phyloP scores from a whole-genome alignment of 2,888 invertebrate genomes.

The Pegoplata infirma region DNA sequence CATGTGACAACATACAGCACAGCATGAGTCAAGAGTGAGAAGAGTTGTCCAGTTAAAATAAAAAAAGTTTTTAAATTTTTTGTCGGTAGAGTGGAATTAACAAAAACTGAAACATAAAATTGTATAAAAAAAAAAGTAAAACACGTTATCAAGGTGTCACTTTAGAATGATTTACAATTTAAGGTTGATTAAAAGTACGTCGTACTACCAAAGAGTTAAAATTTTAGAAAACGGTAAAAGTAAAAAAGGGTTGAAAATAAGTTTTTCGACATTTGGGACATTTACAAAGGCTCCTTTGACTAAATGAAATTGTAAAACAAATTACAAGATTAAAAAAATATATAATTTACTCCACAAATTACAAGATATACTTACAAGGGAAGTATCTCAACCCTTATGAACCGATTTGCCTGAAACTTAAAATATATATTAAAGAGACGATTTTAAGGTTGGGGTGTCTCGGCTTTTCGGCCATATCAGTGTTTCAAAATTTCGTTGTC shows the following conservation, averaged over 20 bases:
- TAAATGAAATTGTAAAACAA: too few relatives aligned
- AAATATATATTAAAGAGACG: too few relatives aligned
- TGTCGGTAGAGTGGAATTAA: background rate
- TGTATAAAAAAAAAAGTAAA: constrained; percentile 41
- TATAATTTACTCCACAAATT: too few relatives aligned
- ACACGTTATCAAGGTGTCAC: constrained; percentile 45
- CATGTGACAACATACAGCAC: constrained; percentile 49
- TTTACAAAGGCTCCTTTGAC: too few relatives aligned
- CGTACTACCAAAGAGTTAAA: background rate
- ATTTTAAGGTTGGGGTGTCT: too few relatives aligned
- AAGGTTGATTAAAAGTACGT: constrained; percentile 42
- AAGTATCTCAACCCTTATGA: too few relatives aligned
- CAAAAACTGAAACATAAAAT: too few relatives aligned
- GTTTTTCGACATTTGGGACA: background rate
- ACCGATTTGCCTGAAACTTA: too few relatives aligned
- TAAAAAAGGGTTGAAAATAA: background rate
- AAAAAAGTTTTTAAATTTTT: constrained; percentile 12
- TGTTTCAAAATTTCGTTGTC: too few relatives aligned
- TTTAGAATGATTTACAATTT: constrained; percentile 53
- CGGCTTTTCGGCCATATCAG: too few relatives aligned
- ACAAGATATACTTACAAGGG: too few relatives aligned
- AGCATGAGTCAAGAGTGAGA: constrained; percentile 12
- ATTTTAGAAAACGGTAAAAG: background rate
- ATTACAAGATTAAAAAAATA: too few relatives aligned
- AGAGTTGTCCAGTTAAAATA: constrained; percentile 38